These are phyloP conservation scores for Villa cingulata DNA, from an alignment of 2,888 invertebrate genomes.

Conservation along the genomic window DNA sequence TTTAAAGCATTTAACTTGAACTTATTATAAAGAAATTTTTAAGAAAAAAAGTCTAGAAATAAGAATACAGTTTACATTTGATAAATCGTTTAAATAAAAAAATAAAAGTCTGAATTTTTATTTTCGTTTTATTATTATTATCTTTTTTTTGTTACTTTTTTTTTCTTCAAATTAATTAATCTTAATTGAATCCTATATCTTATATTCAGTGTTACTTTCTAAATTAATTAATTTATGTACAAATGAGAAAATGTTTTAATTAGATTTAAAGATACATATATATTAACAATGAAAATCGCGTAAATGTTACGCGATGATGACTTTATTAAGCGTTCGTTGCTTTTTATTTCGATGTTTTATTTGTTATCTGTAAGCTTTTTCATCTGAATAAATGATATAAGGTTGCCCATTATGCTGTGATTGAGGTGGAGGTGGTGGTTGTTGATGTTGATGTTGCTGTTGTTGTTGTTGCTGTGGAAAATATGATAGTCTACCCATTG, in stretches of 20 bases:
- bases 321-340: slow-evolving; percentile 2
- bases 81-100: no score
- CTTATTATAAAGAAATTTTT: no score
- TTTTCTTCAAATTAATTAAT: neutral
- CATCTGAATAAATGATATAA: slow-evolving; percentile 36
- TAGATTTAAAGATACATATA: no score
- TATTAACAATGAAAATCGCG: slow-evolving; percentile 16
- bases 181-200: neutral
- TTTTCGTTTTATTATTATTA: no score
- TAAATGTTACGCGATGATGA: slow-evolving; percentile 27
- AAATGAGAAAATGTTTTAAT: no score
- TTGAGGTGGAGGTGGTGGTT: no score
- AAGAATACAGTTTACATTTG: no score
- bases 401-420: slow-evolving; percentile 26
- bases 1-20: no score
- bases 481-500: slow-evolving; percentile 47
- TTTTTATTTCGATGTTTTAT: neutral
- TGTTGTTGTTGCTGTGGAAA: slow-evolving; percentile 35
- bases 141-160: neutral
- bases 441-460: slow-evolving; percentile 25
- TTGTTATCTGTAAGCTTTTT: slow-evolving; percentile 35
- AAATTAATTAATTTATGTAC: no score
- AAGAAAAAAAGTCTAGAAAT: no score
- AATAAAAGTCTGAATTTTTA: no score
- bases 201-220: neutral